phyloP scores from a whole-genome alignment of 2,113 vertebrate genomes.

The Siniperca knerii region DNA sequence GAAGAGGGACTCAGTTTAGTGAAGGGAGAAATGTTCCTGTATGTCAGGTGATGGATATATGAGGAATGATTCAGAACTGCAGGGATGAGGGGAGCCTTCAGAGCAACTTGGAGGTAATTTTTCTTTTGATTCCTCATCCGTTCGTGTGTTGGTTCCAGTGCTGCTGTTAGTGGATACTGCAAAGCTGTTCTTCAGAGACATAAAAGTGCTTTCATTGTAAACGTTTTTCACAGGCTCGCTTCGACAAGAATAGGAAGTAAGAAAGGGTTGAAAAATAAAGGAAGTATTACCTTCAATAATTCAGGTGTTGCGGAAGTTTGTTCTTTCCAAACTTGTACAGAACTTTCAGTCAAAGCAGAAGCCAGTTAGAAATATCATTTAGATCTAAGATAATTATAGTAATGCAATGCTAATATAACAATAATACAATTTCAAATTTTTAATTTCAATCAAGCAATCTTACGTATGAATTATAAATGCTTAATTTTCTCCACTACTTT shows the following conservation, averaged over 20 bases:
- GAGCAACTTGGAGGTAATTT: constrained; percentile 17
- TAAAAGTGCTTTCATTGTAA: neutral
- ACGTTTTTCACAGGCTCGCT: neutral
- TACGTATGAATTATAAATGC: constrained; percentile 33
- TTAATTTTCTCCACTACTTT: constrained; percentile 15
- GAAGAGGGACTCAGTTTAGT: constrained; percentile 22
- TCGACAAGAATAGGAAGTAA: neutral
- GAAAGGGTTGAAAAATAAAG: neutral
- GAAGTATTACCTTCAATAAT: constrained; percentile 25
- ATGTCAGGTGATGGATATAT: constrained; percentile 37
- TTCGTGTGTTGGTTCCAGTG: neutral
- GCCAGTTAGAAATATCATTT: neutral
- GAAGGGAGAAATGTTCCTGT: constrained; percentile 6
- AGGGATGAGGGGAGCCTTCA: neutral
- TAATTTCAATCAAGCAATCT: constrained; percentile 19
- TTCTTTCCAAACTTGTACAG: neutral
- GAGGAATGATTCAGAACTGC: constrained; percentile 4
- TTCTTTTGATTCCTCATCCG: constrained; percentile 12
- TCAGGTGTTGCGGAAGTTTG: constrained; percentile 13
- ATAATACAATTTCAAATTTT: constrained; percentile 8
- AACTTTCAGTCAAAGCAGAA: constrained; percentile 3
- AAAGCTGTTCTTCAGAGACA: neutral
- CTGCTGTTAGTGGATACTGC: neutral
- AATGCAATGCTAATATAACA: constrained; percentile 19
- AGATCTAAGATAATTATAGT: constrained; percentile 7